Base-by-base conservation (phyloP, 2,888 invertebrate species). In the Branchinecta sandiegonensis region DNA sequence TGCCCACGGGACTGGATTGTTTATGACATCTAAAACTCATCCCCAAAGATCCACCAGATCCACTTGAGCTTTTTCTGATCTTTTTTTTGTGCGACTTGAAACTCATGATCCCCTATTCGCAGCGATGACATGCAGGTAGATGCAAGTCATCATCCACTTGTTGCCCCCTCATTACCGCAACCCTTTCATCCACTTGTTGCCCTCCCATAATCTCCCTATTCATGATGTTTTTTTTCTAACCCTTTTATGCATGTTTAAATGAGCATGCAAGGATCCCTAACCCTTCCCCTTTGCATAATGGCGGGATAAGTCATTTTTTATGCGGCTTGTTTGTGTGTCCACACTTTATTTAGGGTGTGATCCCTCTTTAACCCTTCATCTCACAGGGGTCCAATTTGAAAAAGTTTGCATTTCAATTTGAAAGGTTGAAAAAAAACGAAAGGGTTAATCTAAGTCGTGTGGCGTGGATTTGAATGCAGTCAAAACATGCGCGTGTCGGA, bases 161-260 rank as follows among this genome's bases (percentile, higher is more conserved):
- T 56, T 56, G 63, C 23, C n/a, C 56, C 11, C n/a, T 56, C 63
- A 17, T 17, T 56, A 17, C 63, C n/a, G 23, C n/a, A 17, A 56
- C 13, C n/a, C 63, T 23, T 23, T 56, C 17, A 17, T 23, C 63
- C n/a, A 56, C 63, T 56, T 56, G 63, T 56, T 56, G 63, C 63
- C 63, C 23, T 23, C 23, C 23, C 14, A 17, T 17, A 17, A 56
- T 56, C 63, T 56, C 63, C 63, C 63, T 56, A 17, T 17, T 56
- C 63, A 56, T 17, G 23, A 17, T 11, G 23, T 1, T 56, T 56
- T 56, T 56, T 56, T 56, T 56, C 63, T 23, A 17, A 56, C n/a
- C 63, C 63, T 56, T 56, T 56, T 56, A 56, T 56, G 63, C 63
- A 56, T 56, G 63, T 56, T 56, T 56, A 56, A 56, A 56, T 56